phyloP scores from a whole-genome alignment of 2,113 vertebrate genomes.

The Macheiramphus alcinus region DNA sequence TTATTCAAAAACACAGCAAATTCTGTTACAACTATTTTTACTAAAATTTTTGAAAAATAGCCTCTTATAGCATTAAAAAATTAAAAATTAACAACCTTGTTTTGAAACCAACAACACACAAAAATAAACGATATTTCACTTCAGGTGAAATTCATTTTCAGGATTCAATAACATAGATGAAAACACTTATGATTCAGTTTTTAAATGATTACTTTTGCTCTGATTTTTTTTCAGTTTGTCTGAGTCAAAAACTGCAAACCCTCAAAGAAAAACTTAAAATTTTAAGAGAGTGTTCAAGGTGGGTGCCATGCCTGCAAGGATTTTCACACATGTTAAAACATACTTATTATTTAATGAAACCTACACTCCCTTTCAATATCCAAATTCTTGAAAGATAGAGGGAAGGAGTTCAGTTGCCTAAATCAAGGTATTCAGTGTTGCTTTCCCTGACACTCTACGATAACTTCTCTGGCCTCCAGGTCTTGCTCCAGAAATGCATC shows the following conservation, averaged over 20 bases:
- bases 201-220: not conserved
- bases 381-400: not conserved
- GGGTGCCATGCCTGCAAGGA: not conserved
- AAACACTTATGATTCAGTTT: not conserved
- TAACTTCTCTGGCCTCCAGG: not conserved
- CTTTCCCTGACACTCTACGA: not conserved
- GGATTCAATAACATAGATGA: not conserved
- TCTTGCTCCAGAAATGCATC: not conserved
- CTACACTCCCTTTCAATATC: not conserved
- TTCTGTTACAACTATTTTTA: not conserved
- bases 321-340: not conserved
- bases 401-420: not conserved
- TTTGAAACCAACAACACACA: not conserved
- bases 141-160: not conserved
- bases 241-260: not conserved
- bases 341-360: not conserved
- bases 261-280: not conserved
- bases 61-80: not conserved
- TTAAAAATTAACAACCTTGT: not conserved
- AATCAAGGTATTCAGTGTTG: not conserved
- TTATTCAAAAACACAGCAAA: not conserved
- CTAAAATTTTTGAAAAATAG: not conserved
- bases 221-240: not conserved
- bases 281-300: not conserved
- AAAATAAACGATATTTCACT: not conserved